Evolutionary conservation across 2,888 invertebrate genomes (phyloP), one percentile per base, ranked within the genome.

Genomic region (Yponomeuta cagnagella): DNA sequence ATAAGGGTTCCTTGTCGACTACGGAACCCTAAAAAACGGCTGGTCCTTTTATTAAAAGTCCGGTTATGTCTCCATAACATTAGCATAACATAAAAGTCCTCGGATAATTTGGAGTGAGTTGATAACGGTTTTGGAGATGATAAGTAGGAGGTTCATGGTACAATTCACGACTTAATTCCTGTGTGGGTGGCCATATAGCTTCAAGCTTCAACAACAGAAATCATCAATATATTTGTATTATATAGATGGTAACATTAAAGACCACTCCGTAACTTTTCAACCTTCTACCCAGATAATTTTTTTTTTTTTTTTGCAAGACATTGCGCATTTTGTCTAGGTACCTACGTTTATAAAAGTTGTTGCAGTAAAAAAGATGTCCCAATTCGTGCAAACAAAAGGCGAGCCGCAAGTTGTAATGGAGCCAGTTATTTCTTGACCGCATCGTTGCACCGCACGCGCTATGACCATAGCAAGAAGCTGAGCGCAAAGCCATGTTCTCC

Each of bases 401-500:
- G 52, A 15, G 52, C 15, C 6, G 12, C 52, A 58, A 15, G 6
- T 58, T 58, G 52, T 58, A 58, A 58, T 58, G 52, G 52, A 65
- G 12, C 65, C 65, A 65, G 65, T 65, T 65, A 65, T 65, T 65
- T 33, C 31, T 65, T 65, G 65, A 65, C 31, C 65, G 33, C 65
- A 65, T 31, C 65, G 65, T 31, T 31, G 33, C 65, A 58, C 15
- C 52, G 52, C 52, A 58, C 52, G 52, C 52, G 43, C 9, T 5
- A 43, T 43, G 43, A 43, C 5, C 43, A 8, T 43, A 43, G 43
- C 43, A 6, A 43, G 43, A 43, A 43, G 43, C 43, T 43, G 1
- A 43, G 43, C 43, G 43, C 8, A 8, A 43, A 5, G 43, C 8
- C 43, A 33, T 33, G 5, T 33, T 43, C 43, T 37, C 37, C 37